Evolutionary conservation across 2,113 vertebrate species (phyloP), one percentile per base, ranked within the genome.

Genomic region (Myiopsitta monachus): DNA sequence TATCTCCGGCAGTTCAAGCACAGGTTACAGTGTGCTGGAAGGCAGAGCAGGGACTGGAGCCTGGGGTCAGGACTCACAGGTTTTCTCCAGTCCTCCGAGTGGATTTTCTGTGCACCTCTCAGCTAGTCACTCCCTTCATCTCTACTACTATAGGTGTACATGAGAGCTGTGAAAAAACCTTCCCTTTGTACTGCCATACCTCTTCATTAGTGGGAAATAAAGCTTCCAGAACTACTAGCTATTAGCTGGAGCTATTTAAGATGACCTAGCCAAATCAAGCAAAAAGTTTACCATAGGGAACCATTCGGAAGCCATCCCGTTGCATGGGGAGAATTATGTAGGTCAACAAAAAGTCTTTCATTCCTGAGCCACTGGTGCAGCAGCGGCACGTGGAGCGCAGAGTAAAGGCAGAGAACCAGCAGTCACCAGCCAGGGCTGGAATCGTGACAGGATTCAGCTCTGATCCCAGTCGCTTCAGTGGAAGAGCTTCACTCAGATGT

Each of bases 271-370:
- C 85, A 78, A 94, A 90, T 22, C 33, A 86, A 61, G 69, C 64
- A 18, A 70, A 85, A 44, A 27, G 6, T 94, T 74, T 68, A 39
- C 83, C 31, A 10, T 3, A 13, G 88, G 80, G 80, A 96, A 62
- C 64, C 85, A 38, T 81, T 87, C 88, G 84, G 90, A 94, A 93
- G 86, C 41, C 73, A 87, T 88, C 73, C 61, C 47, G 24, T 70
- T 70, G 80, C 88, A 38, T 2, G 18, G 92, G 76, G 80, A 93
- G 90, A 68, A 38, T 75, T 77, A 90, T 72, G 76, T 87, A 92
- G 92, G 95, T 81, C 92, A 83, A 64, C 86, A 64, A 47, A 31
- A 81, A 61, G 64, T 6, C 86, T 93, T 72, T 82, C 21, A 75
- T 3, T 62, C 51, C 78, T 66, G 54, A 69, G 62, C 83, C 57